Evolutionary conservation across 2,888 invertebrate species (phyloP).

Genomic region (Tetanocera ferruginea): DNA sequence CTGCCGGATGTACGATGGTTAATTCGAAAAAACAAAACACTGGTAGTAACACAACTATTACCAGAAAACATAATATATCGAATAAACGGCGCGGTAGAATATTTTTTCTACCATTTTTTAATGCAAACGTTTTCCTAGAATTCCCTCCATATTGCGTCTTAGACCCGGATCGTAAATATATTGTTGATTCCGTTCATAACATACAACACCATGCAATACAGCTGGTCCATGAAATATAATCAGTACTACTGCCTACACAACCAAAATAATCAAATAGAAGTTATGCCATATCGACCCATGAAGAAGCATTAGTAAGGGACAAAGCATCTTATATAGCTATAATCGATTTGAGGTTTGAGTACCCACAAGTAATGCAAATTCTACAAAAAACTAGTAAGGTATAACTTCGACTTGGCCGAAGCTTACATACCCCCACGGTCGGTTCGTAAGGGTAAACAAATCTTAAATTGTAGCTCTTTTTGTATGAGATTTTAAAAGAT

Average conservation of each 20-base stretch:
- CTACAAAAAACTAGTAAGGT: conserved; percentile 77
- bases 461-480: too few species aligned
- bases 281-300: conserved; percentile 78
- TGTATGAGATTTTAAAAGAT: too few species aligned
- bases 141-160: conserved; percentile 78
- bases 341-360: conserved; percentile 68
- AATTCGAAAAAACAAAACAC: conserved; percentile 69
- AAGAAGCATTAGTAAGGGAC: conserved; percentile 80
- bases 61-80: conserved; percentile 58
- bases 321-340: conserved; percentile 76
- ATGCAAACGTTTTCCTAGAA: conserved; percentile 85
- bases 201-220: conserved; percentile 79
- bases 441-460: too few species aligned
- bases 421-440: too few species aligned
- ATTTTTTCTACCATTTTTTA: conserved; percentile 50
- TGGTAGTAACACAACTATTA: conserved; percentile 56
- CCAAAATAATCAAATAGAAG: conserved; percentile 77
- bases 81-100: conserved; percentile 56
- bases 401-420: too few species aligned
- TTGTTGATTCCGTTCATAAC: conserved; percentile 70
- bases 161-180: conserved; percentile 77
- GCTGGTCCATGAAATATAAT: conserved; percentile 79
- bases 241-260: conserved; percentile 78
- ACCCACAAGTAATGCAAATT: conserved; percentile 78
- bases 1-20: conserved; percentile 79